A percentile compares a stretch with the other conserved stretches of the same genome.
phyloP scores from a whole-genome alignment of 2,888 invertebrate species.

The Capitulum mitella region DNA sequence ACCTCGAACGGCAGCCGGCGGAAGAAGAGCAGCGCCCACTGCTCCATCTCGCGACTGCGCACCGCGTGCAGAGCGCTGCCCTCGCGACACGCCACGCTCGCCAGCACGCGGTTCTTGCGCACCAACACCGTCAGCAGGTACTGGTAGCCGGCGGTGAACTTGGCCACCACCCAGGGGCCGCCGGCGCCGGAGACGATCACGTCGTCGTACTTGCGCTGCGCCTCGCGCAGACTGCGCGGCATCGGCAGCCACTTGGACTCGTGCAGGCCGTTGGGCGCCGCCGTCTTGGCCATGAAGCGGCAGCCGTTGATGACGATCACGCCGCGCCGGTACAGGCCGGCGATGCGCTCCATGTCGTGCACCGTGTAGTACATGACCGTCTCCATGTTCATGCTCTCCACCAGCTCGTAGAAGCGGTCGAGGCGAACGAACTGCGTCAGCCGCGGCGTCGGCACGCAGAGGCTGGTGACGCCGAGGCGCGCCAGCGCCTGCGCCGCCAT shows the following conservation, averaged over 20 bases:
- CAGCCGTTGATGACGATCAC: slow-evolving; percentile 26
- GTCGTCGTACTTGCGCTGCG: slow-evolving; percentile 9
- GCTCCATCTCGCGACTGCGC: slow-evolving; percentile 25
- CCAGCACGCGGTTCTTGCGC: slow-evolving; percentile 19
- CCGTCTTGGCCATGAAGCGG: slow-evolving; percentile 25
- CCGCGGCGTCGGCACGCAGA: neutral
- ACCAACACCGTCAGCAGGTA: slow-evolving; percentile 20
- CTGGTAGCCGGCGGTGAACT: slow-evolving; percentile 24
- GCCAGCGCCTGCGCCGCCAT: neutral
- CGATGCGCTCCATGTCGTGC: slow-evolving; percentile 8
- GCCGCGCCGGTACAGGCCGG: slow-evolving; percentile 25
- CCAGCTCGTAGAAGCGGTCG: slow-evolving; percentile 22
- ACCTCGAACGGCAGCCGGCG: slow-evolving; percentile 15
- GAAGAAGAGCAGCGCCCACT: slow-evolving; percentile 23
- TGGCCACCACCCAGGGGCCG: slow-evolving; percentile 21
- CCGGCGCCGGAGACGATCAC: neutral
- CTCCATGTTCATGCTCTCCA: slow-evolving; percentile 25
- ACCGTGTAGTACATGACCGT: slow-evolving; percentile 24
- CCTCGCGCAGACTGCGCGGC: slow-evolving; percentile 5
- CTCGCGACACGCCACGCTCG: slow-evolving; percentile 24
- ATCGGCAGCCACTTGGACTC: slow-evolving; percentile 26
- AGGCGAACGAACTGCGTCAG: slow-evolving; percentile 2
- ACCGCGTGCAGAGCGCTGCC: slow-evolving; percentile 8
- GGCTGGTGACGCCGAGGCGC: neutral
- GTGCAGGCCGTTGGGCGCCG: slow-evolving; percentile 18